These are phyloP conservation scores for Martes martes DNA, from an alignment of 2,113 vertebrate species.

Conservation along the genomic window DNA sequence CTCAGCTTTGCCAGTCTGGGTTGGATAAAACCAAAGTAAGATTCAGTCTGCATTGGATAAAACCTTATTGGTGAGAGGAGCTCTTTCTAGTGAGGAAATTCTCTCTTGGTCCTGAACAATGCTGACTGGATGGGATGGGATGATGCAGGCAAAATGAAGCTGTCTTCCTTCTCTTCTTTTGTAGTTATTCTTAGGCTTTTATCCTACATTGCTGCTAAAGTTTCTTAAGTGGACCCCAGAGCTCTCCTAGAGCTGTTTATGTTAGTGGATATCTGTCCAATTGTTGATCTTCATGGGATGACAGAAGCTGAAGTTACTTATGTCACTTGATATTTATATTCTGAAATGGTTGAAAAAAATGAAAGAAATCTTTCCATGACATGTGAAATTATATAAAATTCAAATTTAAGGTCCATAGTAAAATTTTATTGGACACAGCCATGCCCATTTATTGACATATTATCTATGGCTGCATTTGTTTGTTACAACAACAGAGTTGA, in stretches of 20 bases:
- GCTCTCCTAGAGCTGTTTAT: neutral
- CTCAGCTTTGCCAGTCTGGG: neutral
- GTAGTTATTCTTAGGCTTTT: neutral
- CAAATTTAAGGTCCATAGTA: neutral
- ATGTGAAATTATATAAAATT: neutral
- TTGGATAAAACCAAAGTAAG: neutral
- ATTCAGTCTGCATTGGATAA: neutral
- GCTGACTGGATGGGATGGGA: neutral
- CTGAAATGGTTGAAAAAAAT: neutral
- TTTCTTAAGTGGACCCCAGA: neutral
- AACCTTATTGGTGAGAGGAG: neutral
- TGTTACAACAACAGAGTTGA: neutral
- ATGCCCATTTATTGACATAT: neutral
- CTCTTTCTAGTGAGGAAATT: neutral
- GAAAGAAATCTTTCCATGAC: neutral
- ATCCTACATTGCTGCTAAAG: neutral
- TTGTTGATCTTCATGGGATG: neutral
- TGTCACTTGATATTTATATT: neutral
- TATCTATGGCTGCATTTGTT: neutral
- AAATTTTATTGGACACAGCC: neutral
- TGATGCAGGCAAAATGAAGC: neutral
- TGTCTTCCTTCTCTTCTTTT: neutral
- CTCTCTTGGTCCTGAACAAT: neutral
- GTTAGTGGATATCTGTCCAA: neutral
- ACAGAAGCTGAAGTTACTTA: neutral